Evolutionary conservation across 2,113 vertebrate genomes (phyloP).

Genomic region (Arizona elegans): DNA sequence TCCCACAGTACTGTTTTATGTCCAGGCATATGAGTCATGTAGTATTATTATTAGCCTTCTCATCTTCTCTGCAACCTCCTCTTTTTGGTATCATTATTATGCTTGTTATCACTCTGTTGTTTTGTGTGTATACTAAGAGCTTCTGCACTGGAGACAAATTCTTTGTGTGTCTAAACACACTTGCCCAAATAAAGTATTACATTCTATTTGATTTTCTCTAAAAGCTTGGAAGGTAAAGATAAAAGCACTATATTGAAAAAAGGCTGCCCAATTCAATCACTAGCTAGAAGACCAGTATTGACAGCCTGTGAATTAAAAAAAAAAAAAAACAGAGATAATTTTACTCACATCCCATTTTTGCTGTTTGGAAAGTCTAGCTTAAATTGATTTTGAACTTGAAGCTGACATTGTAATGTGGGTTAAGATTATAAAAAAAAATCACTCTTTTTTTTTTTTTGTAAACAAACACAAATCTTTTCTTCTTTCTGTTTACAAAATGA

Average conservation of each 20-base stretch:
- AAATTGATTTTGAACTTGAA: background rate
- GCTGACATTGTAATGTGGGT: background rate
- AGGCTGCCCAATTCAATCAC: background rate
- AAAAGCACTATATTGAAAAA: background rate
- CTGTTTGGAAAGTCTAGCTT: background rate
- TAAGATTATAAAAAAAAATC: background rate
- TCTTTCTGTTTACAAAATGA: slow-evolving; percentile 3
- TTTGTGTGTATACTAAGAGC: too few species aligned
- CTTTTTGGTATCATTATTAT: background rate
- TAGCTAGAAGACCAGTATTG: background rate
- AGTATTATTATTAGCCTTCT: background rate
- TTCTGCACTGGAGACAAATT: background rate
- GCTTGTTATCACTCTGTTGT: too few species aligned
- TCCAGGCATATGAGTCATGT: background rate
- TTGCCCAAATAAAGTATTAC: background rate
- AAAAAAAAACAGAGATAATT: background rate
- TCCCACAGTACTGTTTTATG: background rate
- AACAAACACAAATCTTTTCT: background rate
- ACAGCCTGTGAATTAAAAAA: background rate
- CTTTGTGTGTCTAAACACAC: background rate
- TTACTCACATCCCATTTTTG: background rate
- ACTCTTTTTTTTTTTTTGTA: background rate
- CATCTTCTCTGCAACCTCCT: background rate
- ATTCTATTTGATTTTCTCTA: background rate
- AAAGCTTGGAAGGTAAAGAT: background rate